These are phyloP conservation scores for Dinomys branickii DNA, from an alignment of 2,113 vertebrate genomes.

Conservation along the genomic window DNA sequence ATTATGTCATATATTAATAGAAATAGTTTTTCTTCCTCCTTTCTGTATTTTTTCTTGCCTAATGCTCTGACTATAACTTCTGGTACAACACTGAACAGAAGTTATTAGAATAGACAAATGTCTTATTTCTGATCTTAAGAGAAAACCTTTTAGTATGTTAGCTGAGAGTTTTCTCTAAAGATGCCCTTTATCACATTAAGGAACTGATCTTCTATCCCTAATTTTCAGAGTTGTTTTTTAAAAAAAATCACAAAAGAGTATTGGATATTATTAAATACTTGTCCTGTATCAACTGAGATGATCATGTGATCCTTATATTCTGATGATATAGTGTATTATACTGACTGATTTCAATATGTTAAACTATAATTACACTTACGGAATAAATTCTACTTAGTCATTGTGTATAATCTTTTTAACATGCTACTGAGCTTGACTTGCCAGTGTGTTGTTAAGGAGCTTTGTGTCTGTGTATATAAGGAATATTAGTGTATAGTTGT, in stretches of 20 bases:
- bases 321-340: neutral
- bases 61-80: neutral
- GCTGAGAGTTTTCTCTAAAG: neutral
- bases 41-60: neutral
- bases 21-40: neutral
- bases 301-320: neutral
- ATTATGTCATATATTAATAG: too few species aligned
- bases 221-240: neutral
- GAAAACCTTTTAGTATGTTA: neutral
- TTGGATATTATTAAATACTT: neutral
- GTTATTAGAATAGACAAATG: neutral
- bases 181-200: neutral
- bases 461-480: neutral
- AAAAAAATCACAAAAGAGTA: neutral
- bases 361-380: neutral
- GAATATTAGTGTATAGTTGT: neutral
- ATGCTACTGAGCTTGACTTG: neutral
- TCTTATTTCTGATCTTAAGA: neutral
- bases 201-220: neutral
- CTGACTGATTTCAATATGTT: conserved; percentile 8
- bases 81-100: neutral
- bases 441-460: neutral
- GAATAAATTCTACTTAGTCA: neutral
- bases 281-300: neutral
- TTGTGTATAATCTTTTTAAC: neutral